Percentiles rank a stretch among this genome's conserved stretches.
phyloP scores from a whole-genome alignment of 2,797 vertebrate genomes.

The Coluber constrictor region DNA sequence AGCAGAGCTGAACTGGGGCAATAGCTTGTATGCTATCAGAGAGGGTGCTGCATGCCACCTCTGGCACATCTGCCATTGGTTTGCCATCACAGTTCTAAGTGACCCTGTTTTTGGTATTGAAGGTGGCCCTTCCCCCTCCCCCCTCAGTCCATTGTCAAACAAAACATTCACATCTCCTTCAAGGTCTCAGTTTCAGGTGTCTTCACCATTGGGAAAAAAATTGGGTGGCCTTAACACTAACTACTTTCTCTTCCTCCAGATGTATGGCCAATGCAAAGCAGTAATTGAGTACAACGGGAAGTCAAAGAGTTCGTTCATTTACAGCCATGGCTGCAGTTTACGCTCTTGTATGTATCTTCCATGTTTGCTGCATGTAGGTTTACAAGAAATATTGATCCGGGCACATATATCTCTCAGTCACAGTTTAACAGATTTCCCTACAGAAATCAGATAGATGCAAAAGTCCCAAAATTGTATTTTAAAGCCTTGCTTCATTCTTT shows the following conservation, averaged over 20 bases:
- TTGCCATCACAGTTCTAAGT: neutral
- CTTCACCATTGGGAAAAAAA: neutral
- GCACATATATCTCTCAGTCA: neutral
- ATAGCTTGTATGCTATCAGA: too few species aligned
- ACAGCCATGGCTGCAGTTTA: slow-evolving; percentile 66
- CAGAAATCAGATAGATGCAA: neutral
- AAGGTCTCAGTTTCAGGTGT: neutral
- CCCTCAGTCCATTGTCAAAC: neutral
- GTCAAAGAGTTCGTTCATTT: slow-evolving; percentile 57
- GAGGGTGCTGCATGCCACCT: too few species aligned
- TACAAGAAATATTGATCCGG: neutral
- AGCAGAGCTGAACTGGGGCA: too few species aligned
- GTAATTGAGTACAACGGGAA: slow-evolving; percentile 58
- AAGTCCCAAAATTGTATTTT: neutral
- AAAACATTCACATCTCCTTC: neutral
- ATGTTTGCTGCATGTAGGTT: neutral
- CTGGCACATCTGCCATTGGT: too few species aligned
- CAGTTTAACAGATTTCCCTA: neutral
- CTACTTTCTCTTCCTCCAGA: slow-evolving; percentile 59
- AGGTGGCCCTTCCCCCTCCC: neutral
- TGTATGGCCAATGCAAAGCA: slow-evolving; percentile 72
- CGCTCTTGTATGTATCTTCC: slow-evolving; percentile 61
- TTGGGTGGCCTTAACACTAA: neutral
- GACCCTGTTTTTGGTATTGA: neutral
- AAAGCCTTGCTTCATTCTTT: neutral